Base-by-base conservation (phyloP, 1,140 invertebrate genomes). In the Dryas iulia region DNA sequence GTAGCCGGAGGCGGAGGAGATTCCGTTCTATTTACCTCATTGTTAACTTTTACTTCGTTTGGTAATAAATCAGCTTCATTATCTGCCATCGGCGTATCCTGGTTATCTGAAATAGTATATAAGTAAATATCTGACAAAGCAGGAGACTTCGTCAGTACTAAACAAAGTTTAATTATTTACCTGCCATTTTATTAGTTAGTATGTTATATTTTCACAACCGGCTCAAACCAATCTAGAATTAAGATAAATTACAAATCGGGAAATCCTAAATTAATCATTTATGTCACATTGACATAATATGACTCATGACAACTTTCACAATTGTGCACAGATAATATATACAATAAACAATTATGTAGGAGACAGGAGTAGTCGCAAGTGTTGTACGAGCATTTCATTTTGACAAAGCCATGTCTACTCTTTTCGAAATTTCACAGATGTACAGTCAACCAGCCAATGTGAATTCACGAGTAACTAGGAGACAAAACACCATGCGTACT, bases 91-190 rank as follows among this genome's bases (percentile, higher is more conserved):
- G 81, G 72, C 8, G 69, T 61, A 62, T 83, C 77, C 71, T 81
- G 69, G 33, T 84, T 81, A 56, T 87, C 86, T 87, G 68, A 60
- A 75, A 74, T 30, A n/a, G n/a, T n/a, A n/a, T n/a, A n/a, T n/a
- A n/a, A n/a, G n/a, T n/a, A n/a, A n/a, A n/a, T n/a, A n/a, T n/a
- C n/a, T n/a, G n/a, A n/a, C n/a, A n/a, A n/a, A n/a, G n/a, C n/a
- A n/a, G n/a, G n/a, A n/a, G n/a, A n/a, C n/a, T n/a, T n/a, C n/a
- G n/a, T n/a, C n/a, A n/a, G n/a, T 21, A 47, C 8, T 47, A 47
- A 47, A 21, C 2, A 18, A 47, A 47, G 21, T 47, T 8, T 18
- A 47, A 47, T 21, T 21, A 21, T 47, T 47, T 21, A 47, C 39
- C 39, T 21, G 39, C 18, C 39, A 47, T 47, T 21, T 10, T 47